Evolutionary conservation across 2,888 invertebrate species (phyloP).

Genomic region (Drosophila cracens): DNA sequence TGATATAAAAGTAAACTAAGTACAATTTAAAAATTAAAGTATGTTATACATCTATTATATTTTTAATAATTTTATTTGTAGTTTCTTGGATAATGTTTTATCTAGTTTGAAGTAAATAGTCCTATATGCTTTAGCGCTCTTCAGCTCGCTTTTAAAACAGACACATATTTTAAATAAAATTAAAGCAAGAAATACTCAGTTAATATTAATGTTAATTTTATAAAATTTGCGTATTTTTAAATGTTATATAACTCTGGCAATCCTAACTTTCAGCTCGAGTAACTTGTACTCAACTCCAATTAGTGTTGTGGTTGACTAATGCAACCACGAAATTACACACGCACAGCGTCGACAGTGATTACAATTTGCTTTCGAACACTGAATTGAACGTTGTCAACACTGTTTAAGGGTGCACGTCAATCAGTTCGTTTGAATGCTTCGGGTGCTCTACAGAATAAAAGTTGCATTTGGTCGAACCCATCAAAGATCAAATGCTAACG

Average conservation of each 20-base stretch:
- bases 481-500: slow-evolving; percentile 21
- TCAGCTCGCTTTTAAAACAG: neutral
- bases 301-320: slow-evolving; percentile 35
- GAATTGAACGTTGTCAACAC: slow-evolving; percentile 7
- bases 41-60: too few species aligned
- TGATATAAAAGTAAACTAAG: neutral
- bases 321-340: slow-evolving; percentile 16
- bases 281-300: neutral
- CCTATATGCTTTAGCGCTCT: too few species aligned
- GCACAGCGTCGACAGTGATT: slow-evolving; percentile 30
- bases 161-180: neutral
- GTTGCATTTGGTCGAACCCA: slow-evolving; percentile 7
- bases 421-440: slow-evolving; percentile 35
- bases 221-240: neutral
- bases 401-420: slow-evolving; percentile 50
- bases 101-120: neutral
- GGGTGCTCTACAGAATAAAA: neutral
- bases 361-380: slow-evolving; percentile 46
- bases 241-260: neutral
- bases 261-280: neutral
- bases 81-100: neutral
- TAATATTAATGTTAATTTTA: neutral
- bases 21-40: neutral
- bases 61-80: neutral
- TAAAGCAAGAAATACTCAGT: neutral